Base-by-base conservation (phyloP, 2,888 invertebrate species). In the Cremastinae sp. region DNA sequence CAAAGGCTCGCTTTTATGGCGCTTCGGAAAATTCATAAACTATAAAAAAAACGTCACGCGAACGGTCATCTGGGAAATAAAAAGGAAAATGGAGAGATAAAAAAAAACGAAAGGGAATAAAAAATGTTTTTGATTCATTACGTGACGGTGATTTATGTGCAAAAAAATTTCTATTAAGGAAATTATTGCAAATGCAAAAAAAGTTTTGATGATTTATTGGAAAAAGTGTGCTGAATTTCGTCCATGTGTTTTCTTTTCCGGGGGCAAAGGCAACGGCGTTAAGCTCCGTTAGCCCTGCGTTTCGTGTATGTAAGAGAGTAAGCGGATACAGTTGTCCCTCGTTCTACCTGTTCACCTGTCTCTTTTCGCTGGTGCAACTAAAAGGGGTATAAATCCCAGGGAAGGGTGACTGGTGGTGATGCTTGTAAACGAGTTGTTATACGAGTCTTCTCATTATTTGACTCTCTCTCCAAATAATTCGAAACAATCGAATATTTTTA, bases 261-360 rank as follows among this genome's bases (percentile, higher is more conserved):
- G 53, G 39, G 49, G 78, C 69, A 81, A 81, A 83, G 81, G 64
- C 58, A 65, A 16, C 72, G 68, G 51, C 62, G 61, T 69, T 62
- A 28, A 58, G 49, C 49, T 62, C 43, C 22, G 39, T 58, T 43
- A 74, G 51, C 64, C 68, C 45, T 39, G 61, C 28, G 28, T 5
- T 2, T 28, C 5, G 2, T 66, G 12, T 14, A 45, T 62, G 61
- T 70, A 65, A 65, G 43, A 58, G 80, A 79, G 82, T 83, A 83
- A 85, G 81, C 81, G 81, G 86, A 85, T 85, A 84, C 83, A 85
- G 83, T 85, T 85, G 83, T 84, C 83, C 82, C 83, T 84, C 83
- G 82, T 5, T 87, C 83, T 86, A 86, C 83, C 83, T 85, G 82
- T 82, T 83, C 86, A 86, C 85, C 87, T 86, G 82, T 62, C 75